Base-by-base conservation (phyloP, 2,113 vertebrate species). In the Oreochromis niloticus region DNA sequence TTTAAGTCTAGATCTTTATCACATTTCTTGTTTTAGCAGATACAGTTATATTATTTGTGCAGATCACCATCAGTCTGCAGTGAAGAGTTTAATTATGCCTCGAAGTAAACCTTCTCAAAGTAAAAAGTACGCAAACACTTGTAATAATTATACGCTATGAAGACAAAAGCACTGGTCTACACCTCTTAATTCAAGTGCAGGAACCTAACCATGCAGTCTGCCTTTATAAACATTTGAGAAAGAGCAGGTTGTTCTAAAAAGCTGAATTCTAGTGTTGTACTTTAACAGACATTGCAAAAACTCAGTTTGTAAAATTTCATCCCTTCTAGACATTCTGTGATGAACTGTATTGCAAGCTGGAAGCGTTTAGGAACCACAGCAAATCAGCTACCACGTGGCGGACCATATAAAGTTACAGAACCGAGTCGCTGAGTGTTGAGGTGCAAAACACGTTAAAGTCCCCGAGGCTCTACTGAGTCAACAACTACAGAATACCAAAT, bases 21-120 rank as follows among this genome's bases (percentile, higher is more conserved):
- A 50, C 16, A 32, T 19, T 7, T 75, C 16, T 12, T 75, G 7
- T 13, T 50, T 27, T 8, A 78, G 17, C 14, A 32, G 24, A n/a
- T 36, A 48, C 14, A 32, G 14, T 17, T 5, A 50, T 75, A 50
- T 75, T 48, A 75, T 75, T 50, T 75, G 9, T 75, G 3, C 16
- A 50, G 43, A 12, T 75, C 16, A 30, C 6, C 41, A 11, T 2
- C 41, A 27, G 43, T 19, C 43, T 48, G 24, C 43, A 75, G 4
- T 50, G 71, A 75, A 32, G 27, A 30, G 46, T 50, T 75, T 50
- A 75, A 48, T 17, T 30, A 75, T 75, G 41, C 68, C 68, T 61
- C 27, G 78, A 54, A 54, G 32, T 36, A 24, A 36, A 24, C 32
- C 32, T 39, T 0, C 17, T 39, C 32, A 39, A 56, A 4, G 6